These are phyloP conservation scores for Ochotona curzoniae DNA, from an alignment of 2,113 vertebrate species.

Conservation along the genomic window DNA sequence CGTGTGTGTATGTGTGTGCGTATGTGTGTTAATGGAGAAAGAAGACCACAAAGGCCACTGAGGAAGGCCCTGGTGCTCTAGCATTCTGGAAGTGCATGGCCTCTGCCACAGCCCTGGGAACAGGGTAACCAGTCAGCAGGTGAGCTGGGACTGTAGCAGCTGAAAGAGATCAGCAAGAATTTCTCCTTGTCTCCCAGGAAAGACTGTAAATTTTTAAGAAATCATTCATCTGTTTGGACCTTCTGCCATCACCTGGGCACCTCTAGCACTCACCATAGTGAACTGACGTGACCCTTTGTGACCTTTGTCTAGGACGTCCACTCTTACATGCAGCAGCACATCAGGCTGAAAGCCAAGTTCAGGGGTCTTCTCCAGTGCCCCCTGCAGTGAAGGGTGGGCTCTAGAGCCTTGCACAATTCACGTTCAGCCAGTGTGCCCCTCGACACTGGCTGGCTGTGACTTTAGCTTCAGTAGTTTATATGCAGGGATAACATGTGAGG, in stretches of 20 bases:
- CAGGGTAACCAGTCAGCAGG: neutral
- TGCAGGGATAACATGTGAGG: neutral
- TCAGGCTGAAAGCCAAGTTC: constrained; percentile 63
- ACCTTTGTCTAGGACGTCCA: constrained; percentile 40
- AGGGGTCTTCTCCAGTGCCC: neutral
- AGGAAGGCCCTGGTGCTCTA: neutral
- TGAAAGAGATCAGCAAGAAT: constrained; percentile 35
- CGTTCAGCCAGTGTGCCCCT: neutral
- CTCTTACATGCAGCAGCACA: neutral
- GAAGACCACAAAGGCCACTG: neutral
- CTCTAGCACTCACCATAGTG: constrained; percentile 4
- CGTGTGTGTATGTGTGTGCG: neutral
- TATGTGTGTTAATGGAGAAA: neutral
- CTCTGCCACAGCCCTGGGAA: neutral
- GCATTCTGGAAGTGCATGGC: neutral
- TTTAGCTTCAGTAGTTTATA: neutral
- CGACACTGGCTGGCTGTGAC: neutral
- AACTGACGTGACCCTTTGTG: constrained; percentile 53
- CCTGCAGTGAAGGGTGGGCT: neutral
- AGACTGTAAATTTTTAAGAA: constrained; percentile 46
- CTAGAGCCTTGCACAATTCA: neutral
- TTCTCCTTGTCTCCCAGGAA: constrained; percentile 51
- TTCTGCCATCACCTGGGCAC: constrained; percentile 55
- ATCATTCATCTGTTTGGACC: constrained; percentile 49
- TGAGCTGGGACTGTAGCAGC: neutral